Percentiles rank a stretch among this genome's conserved stretches.
Evolutionary conservation across 2,113 vertebrate species (phyloP).

Genomic region (Pollachius pollachius): DNA sequence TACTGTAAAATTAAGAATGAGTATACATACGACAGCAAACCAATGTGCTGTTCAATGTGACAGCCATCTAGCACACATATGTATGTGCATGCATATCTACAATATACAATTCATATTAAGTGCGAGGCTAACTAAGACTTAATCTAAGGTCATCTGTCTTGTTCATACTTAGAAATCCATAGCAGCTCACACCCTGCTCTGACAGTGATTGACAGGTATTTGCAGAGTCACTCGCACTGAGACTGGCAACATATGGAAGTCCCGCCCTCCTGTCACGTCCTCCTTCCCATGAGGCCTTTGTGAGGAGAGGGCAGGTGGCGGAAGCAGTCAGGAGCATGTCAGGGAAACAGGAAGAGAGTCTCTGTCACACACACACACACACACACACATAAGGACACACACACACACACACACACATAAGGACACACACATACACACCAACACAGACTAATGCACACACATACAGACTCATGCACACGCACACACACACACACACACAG

Average conservation of each 20-base stretch:
- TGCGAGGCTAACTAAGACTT: no score
- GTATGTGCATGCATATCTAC: not conserved
- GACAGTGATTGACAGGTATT: slow-evolving; percentile 77
- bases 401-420: slow-evolving; percentile 39
- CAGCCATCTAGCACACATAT: not conserved
- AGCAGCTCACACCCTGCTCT: slow-evolving; percentile 28
- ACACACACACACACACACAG: slow-evolving; percentile 1
- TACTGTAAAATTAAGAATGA: no score
- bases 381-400: slow-evolving; percentile 32
- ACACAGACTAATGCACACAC: slow-evolving; percentile 45
- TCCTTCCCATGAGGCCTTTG: slow-evolving; percentile 71
- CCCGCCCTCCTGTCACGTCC: slow-evolving; percentile 70
- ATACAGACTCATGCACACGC: not conserved
- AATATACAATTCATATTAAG: no score
- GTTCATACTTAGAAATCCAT: no score
- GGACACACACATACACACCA: slow-evolving; percentile 57
- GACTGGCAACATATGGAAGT: slow-evolving; percentile 63
- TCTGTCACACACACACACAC: slow-evolving; percentile 29
- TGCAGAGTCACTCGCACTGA: slow-evolving; percentile 52
- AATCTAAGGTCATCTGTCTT: no score
- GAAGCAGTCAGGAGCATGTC: slow-evolving; percentile 68
- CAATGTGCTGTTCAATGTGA: no score
- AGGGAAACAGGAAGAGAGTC: slow-evolving; percentile 65
- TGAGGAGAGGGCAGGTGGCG: slow-evolving; percentile 62
- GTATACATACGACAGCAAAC: no score